phyloP scores from a whole-genome alignment of 2,888 invertebrate genomes.

The Oligia strigilis region DNA sequence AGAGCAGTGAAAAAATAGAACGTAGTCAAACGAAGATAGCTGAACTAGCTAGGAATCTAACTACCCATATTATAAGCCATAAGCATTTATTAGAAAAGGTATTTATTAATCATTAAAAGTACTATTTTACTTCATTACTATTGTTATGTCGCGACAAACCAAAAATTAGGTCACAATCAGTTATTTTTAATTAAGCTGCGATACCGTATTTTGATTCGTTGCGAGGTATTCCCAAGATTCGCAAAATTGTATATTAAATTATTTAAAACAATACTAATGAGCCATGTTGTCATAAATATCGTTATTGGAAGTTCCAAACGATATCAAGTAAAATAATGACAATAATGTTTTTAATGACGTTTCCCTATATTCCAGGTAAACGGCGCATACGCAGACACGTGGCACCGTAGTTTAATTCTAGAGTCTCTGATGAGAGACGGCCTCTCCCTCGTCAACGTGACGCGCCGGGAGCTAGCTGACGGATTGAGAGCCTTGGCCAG shows the following conservation, averaged over 20 bases:
- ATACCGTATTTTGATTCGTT: slow-evolving; percentile 4
- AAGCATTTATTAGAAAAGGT: slow-evolving; percentile 86
- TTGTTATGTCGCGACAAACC: background rate
- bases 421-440: slow-evolving; percentile 88
- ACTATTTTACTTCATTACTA: background rate
- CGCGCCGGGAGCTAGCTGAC: slow-evolving; percentile 89
- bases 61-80: slow-evolving; percentile 82
- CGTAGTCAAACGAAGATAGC: slow-evolving; percentile 82
- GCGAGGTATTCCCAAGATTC: slow-evolving; percentile 5
- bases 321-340: background rate
- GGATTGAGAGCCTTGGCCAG: slow-evolving; percentile 85
- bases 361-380: slow-evolving; percentile 84
- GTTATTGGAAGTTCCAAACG: background rate
- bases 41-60: slow-evolving; percentile 83
- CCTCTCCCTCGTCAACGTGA: slow-evolving; percentile 88
- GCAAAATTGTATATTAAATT: background rate
- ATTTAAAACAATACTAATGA: slow-evolving; percentile 7
- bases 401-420: slow-evolving; percentile 88
- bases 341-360: background rate
- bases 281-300: slow-evolving; percentile 6
- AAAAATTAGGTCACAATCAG: slow-evolving; percentile 4
- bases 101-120: slow-evolving; percentile 41
- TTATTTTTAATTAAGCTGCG: slow-evolving; percentile 19
- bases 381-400: slow-evolving; percentile 92
- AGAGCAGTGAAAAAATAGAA: slow-evolving; percentile 84